A percentile compares a stretch with the other conserved stretches of the same genome.
Conservation (phyloP, 2,888 invertebrate genomes). For the Hololepta plana region DNA sequence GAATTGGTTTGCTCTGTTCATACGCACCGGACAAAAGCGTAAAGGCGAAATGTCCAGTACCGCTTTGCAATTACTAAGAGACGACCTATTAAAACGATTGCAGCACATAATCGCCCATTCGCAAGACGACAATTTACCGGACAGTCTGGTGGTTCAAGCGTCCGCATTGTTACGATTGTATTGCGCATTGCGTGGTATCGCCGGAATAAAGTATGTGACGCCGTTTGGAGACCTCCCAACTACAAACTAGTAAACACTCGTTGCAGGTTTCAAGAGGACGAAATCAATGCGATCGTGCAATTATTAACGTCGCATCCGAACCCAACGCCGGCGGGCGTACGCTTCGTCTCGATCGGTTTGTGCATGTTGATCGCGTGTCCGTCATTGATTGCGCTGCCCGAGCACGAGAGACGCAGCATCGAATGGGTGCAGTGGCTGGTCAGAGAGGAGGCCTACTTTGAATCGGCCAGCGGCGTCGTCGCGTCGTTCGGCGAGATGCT, state of each 20-base stretch:
- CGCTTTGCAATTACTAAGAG: conserved; percentile 51
- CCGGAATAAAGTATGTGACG: conserved; percentile 59
- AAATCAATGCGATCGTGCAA: conserved; percentile 65
- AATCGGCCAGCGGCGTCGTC: conserved; percentile 66
- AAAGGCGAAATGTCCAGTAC: conserved; percentile 55
- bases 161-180: conserved; percentile 80
- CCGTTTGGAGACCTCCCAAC: not conserved
- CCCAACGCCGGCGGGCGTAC: conserved; percentile 77
- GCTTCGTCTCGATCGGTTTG: conserved; percentile 82
- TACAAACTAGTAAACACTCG: conserved; percentile 3
- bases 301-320: conserved; percentile 77
- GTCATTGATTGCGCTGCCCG: conserved; percentile 48
- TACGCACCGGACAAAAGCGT: conserved; percentile 71
- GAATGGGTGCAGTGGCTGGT: conserved; percentile 93
- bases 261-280: conserved; percentile 75
- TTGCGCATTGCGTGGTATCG: conserved; percentile 83
- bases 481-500: conserved; percentile 93
- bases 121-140: conserved; percentile 37
- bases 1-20: conserved; percentile 85
- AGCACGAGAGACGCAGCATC: conserved; percentile 71
- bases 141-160: conserved; percentile 60
- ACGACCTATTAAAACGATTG: conserved; percentile 57
- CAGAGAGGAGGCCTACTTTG: conserved; percentile 76
- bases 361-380: conserved; percentile 93
- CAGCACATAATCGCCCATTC: conserved; percentile 44